Evolutionary conservation across 2,113 vertebrate genomes (phyloP).

Genomic region (Dicaeum eximium): DNA sequence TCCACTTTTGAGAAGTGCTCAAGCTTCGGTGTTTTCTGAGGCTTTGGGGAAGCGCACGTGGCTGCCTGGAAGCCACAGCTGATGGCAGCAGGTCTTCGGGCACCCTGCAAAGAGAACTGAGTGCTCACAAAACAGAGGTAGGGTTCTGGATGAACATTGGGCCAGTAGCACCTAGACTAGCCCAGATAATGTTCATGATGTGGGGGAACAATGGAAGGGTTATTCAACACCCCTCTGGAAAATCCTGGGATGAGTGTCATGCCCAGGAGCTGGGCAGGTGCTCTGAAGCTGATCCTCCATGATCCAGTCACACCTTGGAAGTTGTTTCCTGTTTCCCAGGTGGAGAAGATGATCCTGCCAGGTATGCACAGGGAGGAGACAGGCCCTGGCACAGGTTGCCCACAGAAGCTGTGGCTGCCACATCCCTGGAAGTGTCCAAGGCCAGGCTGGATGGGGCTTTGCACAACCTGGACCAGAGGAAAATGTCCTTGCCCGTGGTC

Average conservation of each 20-base stretch:
- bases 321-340: background rate
- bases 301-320: background rate
- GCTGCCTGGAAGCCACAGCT: background rate
- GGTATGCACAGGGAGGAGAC: background rate
- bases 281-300: background rate
- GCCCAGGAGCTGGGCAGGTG: background rate
- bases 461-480: background rate
- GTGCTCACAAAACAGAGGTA: background rate
- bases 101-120: background rate
- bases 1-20: background rate
- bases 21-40: background rate
- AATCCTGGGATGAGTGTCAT: background rate
- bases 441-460: too few species aligned
- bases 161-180: background rate
- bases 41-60: background rate
- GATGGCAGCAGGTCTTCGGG: background rate
- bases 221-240: rapidly evolving
- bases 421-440: background rate
- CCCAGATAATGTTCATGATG: rapidly evolving
- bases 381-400: rapidly evolving
- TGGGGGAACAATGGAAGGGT: background rate
- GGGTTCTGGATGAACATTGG: too few species aligned
- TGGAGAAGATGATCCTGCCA: background rate
- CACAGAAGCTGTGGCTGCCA: background rate
- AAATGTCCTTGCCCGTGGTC: background rate